Evolutionary conservation across 2,113 vertebrate species (phyloP).

Genomic region (Cebidichthys violaceus): DNA sequence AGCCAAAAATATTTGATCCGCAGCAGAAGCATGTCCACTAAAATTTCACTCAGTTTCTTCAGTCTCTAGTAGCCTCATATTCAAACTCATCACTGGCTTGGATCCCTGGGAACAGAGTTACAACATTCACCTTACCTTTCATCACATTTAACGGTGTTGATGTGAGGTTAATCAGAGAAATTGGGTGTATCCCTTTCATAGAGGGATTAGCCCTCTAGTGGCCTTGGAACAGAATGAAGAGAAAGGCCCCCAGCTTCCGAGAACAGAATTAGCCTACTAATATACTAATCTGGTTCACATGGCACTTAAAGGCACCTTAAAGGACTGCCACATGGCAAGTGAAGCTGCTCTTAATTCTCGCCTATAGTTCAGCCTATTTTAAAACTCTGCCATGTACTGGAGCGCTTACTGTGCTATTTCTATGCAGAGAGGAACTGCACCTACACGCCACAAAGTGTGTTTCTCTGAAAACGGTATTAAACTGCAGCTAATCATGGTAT

Average conservation of each 20-base stretch:
- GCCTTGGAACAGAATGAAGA: constrained; percentile 21
- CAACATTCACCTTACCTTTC: not conserved
- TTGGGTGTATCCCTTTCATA: constrained; percentile 24
- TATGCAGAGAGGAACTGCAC: constrained; percentile 24
- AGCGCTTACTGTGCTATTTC: constrained; percentile 30
- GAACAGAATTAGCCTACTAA: constrained; percentile 75
- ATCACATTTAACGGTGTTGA: not conserved
- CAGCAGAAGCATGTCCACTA: constrained; percentile 16
- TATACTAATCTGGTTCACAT: constrained; percentile 76
- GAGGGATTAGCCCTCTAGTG: constrained; percentile 58
- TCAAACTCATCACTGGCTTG: not conserved
- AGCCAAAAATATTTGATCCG: constrained; percentile 13
- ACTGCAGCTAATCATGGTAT: not conserved
- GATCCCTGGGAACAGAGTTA: not conserved
- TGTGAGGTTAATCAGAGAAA: constrained; percentile 34
- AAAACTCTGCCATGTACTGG: constrained; percentile 28
- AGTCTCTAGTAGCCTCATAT: not conserved
- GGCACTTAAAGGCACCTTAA: constrained; percentile 37
- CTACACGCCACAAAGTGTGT: not conserved
- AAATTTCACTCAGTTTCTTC: not conserved
- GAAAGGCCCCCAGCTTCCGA: constrained; percentile 39
- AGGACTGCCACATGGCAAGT: constrained; percentile 14
- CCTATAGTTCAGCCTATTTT: constrained; percentile 24
- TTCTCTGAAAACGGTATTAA: not conserved
- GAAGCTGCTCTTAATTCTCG: constrained; percentile 34